Base-by-base conservation (phyloP, 2,797 vertebrate genomes). In the Galagoides demidoff region DNA sequence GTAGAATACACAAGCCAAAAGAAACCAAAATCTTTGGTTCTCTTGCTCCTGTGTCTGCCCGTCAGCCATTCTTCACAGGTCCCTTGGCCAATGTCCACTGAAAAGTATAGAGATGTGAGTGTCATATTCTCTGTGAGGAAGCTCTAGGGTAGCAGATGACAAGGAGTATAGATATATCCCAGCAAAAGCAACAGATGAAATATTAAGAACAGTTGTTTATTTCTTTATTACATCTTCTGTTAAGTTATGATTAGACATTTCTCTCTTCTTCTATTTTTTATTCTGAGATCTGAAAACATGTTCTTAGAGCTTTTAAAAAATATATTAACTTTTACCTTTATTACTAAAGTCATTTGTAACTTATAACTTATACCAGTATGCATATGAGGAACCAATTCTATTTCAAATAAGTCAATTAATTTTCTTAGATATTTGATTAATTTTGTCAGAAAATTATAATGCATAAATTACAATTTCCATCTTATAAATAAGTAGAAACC, bases 91-190 rank as follows among this genome's bases (percentile, higher is more conserved):
- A 49, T 6, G 17, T 12, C 31, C 90, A 71, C 13, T 19, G 9
- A 63, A 7, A 34, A 7, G 1, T 5, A 0, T 61, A 3, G 13
- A 7, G 1, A 9, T 31, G 2, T 7, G 5, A 7, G 1, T 63
- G 1, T 12, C 9, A 5, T 22, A 27, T 3, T 17, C 25, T 57
- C 2, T 10, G 20, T 6, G 20, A 31, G 20, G 39, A 64, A 0
- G 1, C n/a, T 49, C 20, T 34, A 7, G 3, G 17, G 17, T 49
- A 34, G 13, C 8, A 39, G 25, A 43, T 61, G 31, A 4, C 12
- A 57, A n/a, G 37, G 11, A 34, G 2, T 5, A 3, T 5, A 37
- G 4, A 29, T 16, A n/a, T 34, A 5, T 7, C 2, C 5, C 68
- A 94, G 52, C 5, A 61, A 29, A 73, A 68, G 2, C 5, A 37